A percentile compares a stretch with the other conserved stretches of the same genome.
phyloP scores from a whole-genome alignment of 92 coral and sea anemone species.

The Anthopleura xanthogrammica region DNA sequence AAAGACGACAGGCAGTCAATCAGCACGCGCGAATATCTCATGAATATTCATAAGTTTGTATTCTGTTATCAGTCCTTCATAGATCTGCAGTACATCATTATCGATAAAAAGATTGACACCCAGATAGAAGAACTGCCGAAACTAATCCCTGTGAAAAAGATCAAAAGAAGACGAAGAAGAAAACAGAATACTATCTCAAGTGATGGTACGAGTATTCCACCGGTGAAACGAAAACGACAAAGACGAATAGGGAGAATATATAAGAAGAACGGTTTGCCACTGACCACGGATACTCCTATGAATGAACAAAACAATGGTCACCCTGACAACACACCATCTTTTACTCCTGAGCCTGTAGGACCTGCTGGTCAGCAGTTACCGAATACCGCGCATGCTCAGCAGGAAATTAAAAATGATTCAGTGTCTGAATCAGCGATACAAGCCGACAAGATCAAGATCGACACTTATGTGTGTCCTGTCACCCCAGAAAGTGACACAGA shows the following conservation, averaged over 20 bases:
- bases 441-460: slow-evolving; percentile 1
- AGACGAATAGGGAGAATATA: background rate
- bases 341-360: too few relatives aligned
- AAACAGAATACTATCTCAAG: slow-evolving; percentile 7
- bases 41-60: background rate
- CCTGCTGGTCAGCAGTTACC: too few relatives aligned
- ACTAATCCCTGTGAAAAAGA: slow-evolving; percentile 20
- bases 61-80: slow-evolving; percentile 44
- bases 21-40: too few relatives aligned
- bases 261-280: background rate
- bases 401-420: background rate
- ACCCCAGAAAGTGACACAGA: slow-evolving; percentile 40
- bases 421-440: background rate
- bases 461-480: slow-evolving; percentile 31
- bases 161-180: slow-evolving; percentile 18
- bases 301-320: background rate
- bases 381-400: background rate
- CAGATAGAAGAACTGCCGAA: background rate
- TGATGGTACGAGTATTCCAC: slow-evolving; percentile 12
- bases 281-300: background rate
- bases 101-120: slow-evolving; percentile 27
- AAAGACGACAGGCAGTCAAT: too few relatives aligned
- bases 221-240: slow-evolving; percentile 25
- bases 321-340: too few relatives aligned
- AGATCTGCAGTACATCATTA: slow-evolving; percentile 63